These are phyloP conservation scores for Nemopilema nomurai DNA, from an alignment of 30 jellyfish, hydroid and myxozoan genomes.

Conservation along the genomic window DNA sequence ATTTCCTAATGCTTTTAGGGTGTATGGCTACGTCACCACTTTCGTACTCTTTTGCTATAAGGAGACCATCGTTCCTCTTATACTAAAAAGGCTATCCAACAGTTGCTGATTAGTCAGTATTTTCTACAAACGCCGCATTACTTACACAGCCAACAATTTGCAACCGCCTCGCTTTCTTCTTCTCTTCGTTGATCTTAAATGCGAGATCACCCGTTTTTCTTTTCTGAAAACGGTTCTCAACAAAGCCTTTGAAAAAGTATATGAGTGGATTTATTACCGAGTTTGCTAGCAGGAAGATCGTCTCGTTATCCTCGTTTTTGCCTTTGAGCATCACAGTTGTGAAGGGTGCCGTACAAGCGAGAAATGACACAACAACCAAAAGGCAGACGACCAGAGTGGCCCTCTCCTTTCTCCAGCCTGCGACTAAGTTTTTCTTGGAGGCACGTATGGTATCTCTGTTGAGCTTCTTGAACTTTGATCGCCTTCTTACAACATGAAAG, in stretches of 20 bases:
- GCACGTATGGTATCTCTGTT: too few species aligned
- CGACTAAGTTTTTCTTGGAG: too few species aligned
- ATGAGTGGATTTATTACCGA: background rate
- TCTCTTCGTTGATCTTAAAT: too few species aligned
- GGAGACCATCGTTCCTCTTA: too few species aligned
- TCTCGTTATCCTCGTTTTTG: background rate
- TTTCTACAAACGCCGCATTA: too few species aligned
- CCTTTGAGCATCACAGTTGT: background rate
- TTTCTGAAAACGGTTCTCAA: background rate
- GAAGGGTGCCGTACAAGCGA: background rate
- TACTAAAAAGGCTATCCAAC: too few species aligned
- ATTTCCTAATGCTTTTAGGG: too few species aligned
- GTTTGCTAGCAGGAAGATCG: background rate
- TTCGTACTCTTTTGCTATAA: too few species aligned
- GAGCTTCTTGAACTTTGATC: background rate
- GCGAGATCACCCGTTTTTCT: background rate
- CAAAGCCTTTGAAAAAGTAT: background rate
- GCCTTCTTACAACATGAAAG: background rate
- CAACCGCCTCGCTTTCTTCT: too few species aligned
- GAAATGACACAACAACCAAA: background rate
- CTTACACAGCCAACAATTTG: too few species aligned
- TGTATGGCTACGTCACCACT: too few species aligned
- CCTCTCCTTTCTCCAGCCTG: background rate
- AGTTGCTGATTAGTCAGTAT: too few species aligned
- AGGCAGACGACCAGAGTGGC: background rate